Base-by-base conservation (phyloP, 1,140 invertebrate species). In the Cotesia glomerata region DNA sequence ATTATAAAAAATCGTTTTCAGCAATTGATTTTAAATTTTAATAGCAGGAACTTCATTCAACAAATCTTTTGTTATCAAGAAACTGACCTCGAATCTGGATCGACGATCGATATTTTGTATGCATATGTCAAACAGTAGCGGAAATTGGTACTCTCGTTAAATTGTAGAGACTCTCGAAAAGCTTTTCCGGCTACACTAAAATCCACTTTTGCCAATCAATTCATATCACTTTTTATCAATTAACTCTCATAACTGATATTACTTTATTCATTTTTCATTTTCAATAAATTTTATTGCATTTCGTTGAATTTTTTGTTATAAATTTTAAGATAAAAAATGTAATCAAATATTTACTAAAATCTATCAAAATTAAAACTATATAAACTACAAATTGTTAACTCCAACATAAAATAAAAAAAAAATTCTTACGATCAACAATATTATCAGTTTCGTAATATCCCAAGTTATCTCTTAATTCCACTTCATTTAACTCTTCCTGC, bases 401-500 rank as follows among this genome's bases (percentile, higher is more conserved):
- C 26, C 1, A 26, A 26, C 1, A 26, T 26, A 26, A 26, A 26
- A 26, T 0, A 45, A 45, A 26, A 54, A 67, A 67, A 45, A 32
- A 34, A 35, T 18, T 11, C 32, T 16, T 18, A 45, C 35, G 62
- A 64, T 64, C n/a, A 13, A 62, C 32, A 62, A 54, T 16, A 62
- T 51, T 69, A 66, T 69, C 65, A 39, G 52, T 35, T 59, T 13
- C 62, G 52, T 67, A 39, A 71, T 71, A 64, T 71, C 69, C 59
- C 68, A 68, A 71, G 72, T 76, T 76, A 76, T 76, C 75, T 76
- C 71, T 75, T 64, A 75, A 75, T 73, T 75, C 74, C 74, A 75
- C 71, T 75, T 75, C 71, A 75, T 75, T 75, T 73, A 72, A 75
- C 74, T 75, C 74, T 75, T 75, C 74, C 74, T 73, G 74, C 73